Percentiles rank a stretch among this genome's conserved stretches.
These are phyloP conservation scores for Choloepus hoffmanni DNA, from an alignment of 2,113 vertebrate genomes.

Conservation along the genomic window DNA sequence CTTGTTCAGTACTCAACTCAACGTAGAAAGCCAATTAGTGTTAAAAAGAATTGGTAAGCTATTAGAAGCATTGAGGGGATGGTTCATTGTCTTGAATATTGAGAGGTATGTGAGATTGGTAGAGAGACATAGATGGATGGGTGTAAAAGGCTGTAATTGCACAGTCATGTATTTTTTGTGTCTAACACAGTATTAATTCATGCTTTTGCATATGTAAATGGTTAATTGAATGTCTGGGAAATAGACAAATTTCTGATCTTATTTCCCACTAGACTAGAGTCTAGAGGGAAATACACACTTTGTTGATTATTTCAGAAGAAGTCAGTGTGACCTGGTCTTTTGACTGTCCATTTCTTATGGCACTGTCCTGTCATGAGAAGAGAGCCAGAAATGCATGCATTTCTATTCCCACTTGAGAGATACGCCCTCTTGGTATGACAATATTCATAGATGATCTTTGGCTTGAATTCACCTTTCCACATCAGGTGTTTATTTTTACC, in stretches of 20 bases:
- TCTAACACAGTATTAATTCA: not conserved
- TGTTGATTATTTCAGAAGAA: not conserved
- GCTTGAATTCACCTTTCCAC: not conserved
- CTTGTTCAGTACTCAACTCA: not conserved
- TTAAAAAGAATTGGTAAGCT: not conserved
- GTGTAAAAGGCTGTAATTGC: not conserved
- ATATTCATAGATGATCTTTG: not conserved
- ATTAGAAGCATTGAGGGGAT: not conserved
- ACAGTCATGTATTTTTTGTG: not conserved
- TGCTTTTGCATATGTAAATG: not conserved
- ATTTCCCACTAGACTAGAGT: not conserved
- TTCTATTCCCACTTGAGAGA: not conserved
- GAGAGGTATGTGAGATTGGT: not conserved
- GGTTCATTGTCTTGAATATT: not conserved
- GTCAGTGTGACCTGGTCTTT: not conserved
- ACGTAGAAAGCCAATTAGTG: not conserved
- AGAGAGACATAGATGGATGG: not conserved
- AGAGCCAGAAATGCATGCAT: not conserved
- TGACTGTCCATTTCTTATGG: not conserved
- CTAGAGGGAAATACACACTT: not conserved
- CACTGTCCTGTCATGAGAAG: not conserved
- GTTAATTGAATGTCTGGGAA: not conserved
- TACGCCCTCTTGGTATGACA: not conserved
- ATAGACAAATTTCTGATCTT: not conserved
- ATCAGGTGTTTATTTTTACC: conserved; percentile 51